Evolutionary conservation across 2,797 vertebrate species (phyloP), one percentile per base, ranked within the genome.

Genomic region (Acrossocheilus wenchowensis): DNA sequence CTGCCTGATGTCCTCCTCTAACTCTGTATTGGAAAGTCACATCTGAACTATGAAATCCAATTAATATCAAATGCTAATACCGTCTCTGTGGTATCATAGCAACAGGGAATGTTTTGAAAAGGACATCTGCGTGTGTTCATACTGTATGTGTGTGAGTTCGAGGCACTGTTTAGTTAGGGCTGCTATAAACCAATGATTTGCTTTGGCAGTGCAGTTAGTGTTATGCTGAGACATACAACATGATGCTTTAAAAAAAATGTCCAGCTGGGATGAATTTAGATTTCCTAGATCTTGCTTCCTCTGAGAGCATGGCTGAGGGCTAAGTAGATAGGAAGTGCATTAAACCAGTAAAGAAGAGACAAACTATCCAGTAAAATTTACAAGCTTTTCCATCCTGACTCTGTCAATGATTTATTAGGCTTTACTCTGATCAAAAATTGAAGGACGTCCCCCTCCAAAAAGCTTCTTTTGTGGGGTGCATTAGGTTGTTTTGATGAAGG

Each of bases 51-150:
- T 78, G 80, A 82, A 89, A 84, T 88, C 92, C 91, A 94, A 94
- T 95, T 94, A 94, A 93, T 93, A 94, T 93, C 91, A 91, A 89
- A 93, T 94, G 93, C 94, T 94, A 94, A 94, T 94, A 92, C 92
- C 6, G 92, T 88, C 90, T 85, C 88, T 82, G 89, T 88, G 90
- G 94, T 95, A 95, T 94, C 95, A 89, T 95, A 94, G 95, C 95
- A 95, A 95, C 95, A 90, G 89, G 90, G 90, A 81, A n/a, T 39
- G 7, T 52, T 88, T 90, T 89, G 81, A 62, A 5, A 36, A 86
- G 83, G 87, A 83, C 90, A 91, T 91, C 90, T 85, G 83, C 75
- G 78, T 88, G 72, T 23, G 57, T 45, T 68, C 17, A 12, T 19
- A 19, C 34, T 68, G 64, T 68, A 75, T 77, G 17, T 66, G 57